phyloP scores from a whole-genome alignment of 2,888 invertebrate genomes.

The Asteroscopus sphinx region DNA sequence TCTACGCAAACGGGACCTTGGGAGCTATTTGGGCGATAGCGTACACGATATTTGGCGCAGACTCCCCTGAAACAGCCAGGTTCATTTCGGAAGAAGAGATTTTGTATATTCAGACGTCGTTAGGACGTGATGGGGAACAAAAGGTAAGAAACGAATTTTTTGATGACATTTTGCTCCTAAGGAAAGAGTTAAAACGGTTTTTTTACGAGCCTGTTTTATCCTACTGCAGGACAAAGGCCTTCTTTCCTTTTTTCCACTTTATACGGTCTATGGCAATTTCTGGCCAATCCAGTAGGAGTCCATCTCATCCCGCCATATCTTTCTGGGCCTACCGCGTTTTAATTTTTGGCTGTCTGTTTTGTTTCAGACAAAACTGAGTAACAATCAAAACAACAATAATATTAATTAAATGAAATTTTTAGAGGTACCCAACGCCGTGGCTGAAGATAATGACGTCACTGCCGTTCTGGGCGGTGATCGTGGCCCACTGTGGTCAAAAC shows the following conservation, averaged over 20 bases:
- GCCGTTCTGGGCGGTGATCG: constrained; percentile 91
- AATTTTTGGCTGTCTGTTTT: no score
- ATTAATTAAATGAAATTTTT: constrained; percentile 29
- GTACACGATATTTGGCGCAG: constrained; percentile 91
- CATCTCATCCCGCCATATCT: no score
- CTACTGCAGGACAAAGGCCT: no score
- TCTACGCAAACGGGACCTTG: constrained; percentile 92
- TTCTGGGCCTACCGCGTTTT: no score
- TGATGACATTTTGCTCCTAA: no score
- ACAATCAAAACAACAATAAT: no score
- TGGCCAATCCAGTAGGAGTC: no score
- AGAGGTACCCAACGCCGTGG: constrained; percentile 91
- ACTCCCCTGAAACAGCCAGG: constrained; percentile 91
- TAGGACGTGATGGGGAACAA: constrained; percentile 78
- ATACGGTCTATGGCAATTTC: no score
- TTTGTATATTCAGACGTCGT: constrained; percentile 91
- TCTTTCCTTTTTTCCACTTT: no score
- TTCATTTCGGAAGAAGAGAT: constrained; percentile 91
- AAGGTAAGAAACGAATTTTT: constrained; percentile 65
- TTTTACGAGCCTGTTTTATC: no score
- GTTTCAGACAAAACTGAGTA: no score
- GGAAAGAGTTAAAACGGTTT: no score
- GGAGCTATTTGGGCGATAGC: constrained; percentile 90
- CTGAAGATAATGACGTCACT: constrained; percentile 90
- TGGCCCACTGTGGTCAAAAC: constrained; percentile 92